phyloP scores from a whole-genome alignment of 2,888 invertebrate genomes.

The Volucella inanis region DNA sequence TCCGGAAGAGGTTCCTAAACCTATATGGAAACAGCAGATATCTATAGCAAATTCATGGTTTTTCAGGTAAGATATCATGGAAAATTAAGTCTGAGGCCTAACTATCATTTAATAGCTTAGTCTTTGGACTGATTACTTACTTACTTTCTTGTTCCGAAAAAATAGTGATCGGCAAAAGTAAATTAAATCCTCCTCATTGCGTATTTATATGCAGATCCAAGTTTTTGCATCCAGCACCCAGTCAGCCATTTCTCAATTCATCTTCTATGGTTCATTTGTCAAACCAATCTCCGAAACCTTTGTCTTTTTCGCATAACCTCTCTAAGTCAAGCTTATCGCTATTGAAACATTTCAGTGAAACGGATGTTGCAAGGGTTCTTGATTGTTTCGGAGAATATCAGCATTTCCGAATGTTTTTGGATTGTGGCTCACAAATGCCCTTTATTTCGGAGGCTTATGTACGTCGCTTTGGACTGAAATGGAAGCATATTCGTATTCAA shows the following conservation, averaged over 20 bases:
- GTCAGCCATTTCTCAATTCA: background rate
- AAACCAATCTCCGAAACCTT: background rate
- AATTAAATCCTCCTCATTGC: background rate
- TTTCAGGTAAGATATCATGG: no score
- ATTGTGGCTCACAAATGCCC: constrained; percentile 3
- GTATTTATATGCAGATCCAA: background rate
- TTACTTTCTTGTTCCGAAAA: no score
- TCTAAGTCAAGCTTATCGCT: background rate
- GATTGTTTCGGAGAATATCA: background rate
- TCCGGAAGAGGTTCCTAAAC: no score
- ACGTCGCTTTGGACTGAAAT: constrained; percentile 10
- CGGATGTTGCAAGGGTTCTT: background rate
- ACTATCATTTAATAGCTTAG: no score
- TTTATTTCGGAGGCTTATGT: constrained; percentile 7
- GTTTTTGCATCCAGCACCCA: constrained; percentile 3
- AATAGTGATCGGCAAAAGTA: no score
- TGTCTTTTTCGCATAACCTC: background rate
- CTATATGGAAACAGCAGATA: no score
- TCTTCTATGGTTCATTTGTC: background rate
- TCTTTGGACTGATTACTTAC: no score
- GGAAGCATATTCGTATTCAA: constrained; percentile 17
- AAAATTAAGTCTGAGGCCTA: no score
- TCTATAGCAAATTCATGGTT: no score
- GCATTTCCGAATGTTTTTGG: background rate
- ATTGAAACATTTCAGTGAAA: constrained; percentile 6